Conservation (phyloP, 2,888 invertebrate genomes). For the Sphaerophoria rueppellii region DNA sequence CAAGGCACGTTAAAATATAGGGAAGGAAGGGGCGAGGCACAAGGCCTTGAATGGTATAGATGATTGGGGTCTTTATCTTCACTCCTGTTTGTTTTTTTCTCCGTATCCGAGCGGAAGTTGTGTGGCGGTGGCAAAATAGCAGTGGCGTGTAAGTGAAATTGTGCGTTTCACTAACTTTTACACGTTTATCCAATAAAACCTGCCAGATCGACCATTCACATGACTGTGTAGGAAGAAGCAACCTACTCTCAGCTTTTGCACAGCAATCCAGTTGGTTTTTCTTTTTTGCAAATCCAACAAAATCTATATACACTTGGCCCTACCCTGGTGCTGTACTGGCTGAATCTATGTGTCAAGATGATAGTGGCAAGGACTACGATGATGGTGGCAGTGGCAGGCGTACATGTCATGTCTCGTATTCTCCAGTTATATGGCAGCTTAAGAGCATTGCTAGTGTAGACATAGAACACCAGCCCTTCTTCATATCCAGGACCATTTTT, state of each 20-base stretch:
- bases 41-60: conserved; percentile 18
- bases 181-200: conserved; percentile 74
- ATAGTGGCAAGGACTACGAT: conserved; percentile 34
- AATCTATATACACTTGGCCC: conserved; percentile 29
- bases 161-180: conserved; percentile 71
- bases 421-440: conserved; percentile 49
- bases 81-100: neutral
- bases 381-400: conserved; percentile 26
- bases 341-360: conserved; percentile 30
- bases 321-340: too few species aligned
- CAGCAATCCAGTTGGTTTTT: conserved; percentile 1
- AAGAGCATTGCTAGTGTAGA: conserved; percentile 7
- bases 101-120: neutral
- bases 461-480: conserved; percentile 46
- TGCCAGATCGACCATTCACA: conserved; percentile 64
- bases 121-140: neutral
- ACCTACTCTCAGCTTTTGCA: conserved; percentile 25
- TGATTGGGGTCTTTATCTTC: conserved; percentile 56
- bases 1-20: conserved; percentile 29
- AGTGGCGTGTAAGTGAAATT: conserved; percentile 43
- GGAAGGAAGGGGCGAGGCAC: neutral
- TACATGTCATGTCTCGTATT: conserved; percentile 67
- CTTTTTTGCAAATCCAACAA: conserved; percentile 47
- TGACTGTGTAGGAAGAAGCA: conserved; percentile 13
- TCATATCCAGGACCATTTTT: conserved; percentile 28